phyloP scores from a whole-genome alignment of 2,888 invertebrate genomes.

The Drosophila demipolita region DNA sequence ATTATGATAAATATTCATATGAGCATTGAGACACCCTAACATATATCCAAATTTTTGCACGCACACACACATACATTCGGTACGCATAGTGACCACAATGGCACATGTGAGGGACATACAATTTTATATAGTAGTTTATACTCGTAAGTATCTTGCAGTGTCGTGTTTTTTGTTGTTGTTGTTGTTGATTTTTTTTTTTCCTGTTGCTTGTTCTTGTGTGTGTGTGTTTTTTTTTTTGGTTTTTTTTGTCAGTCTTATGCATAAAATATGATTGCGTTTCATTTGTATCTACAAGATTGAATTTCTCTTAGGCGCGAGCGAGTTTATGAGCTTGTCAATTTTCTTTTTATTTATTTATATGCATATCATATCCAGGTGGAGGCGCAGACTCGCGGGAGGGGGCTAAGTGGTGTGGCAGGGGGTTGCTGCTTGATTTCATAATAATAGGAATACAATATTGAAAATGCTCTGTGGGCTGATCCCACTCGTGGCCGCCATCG shows the following conservation, averaged over 20 bases:
- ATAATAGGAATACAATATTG: constrained; percentile 61
- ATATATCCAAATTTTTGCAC: constrained; percentile 38
- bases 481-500: constrained; percentile 51
- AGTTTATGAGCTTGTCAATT: constrained; percentile 79
- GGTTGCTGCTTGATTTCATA: constrained; percentile 66
- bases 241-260: constrained; percentile 62
- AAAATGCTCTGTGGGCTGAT: constrained; percentile 54
- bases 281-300: constrained; percentile 78
- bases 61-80: constrained; percentile 8
- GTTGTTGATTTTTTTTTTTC: constrained; percentile 11
- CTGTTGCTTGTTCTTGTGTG: constrained; percentile 13
- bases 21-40: constrained; percentile 29
- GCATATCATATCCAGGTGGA: constrained; percentile 62
- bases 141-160: constrained; percentile 44
- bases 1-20: neutral
- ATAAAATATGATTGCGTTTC: constrained; percentile 80
- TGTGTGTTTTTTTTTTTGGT: constrained; percentile 1
- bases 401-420: neutral
- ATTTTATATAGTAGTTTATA: constrained; percentile 31
- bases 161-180: neutral
- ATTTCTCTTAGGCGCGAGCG: constrained; percentile 77
- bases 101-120: constrained; percentile 51
- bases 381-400: neutral
- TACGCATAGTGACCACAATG: constrained; percentile 29
- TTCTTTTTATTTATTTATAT: constrained; percentile 75